phyloP scores from a whole-genome alignment of 2,888 invertebrate genomes.

The Clostera curtula region DNA sequence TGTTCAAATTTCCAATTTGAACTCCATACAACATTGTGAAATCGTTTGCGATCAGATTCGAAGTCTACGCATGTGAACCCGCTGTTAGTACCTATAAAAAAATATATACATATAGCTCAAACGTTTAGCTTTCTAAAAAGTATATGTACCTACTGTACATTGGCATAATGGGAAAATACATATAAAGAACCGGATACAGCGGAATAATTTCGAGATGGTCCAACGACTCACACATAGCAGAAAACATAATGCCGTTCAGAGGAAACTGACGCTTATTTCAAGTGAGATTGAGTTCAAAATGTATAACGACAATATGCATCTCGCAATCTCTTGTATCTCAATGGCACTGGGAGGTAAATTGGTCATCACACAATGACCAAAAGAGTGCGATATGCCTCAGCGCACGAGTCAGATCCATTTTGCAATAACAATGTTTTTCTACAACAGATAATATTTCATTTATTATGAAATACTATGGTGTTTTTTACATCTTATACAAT shows the following conservation, averaged over 20 bases:
- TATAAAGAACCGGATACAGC: constrained; percentile 42
- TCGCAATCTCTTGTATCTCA: constrained; percentile 35
- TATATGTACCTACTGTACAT: constrained; percentile 4
- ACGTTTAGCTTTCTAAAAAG: constrained; percentile 20
- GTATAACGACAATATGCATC: constrained; percentile 21
- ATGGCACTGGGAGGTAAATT: constrained; percentile 37
- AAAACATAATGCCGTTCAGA: constrained; percentile 7
- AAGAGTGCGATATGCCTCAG: constrained; percentile 23
- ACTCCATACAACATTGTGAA: no score
- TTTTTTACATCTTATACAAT: no score
- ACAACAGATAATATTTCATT: no score
- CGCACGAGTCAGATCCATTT: not conserved
- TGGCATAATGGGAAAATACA: not conserved
- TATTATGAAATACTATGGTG: no score
- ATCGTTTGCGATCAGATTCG: no score
- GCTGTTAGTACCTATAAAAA: no score
- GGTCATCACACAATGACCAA: constrained; percentile 28
- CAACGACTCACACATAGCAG: constrained; percentile 37
- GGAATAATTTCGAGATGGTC: constrained; percentile 51
- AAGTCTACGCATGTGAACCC: no score
- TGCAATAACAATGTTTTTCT: no score
- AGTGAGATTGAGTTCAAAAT: constrained; percentile 1
- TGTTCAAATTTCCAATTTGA: no score
- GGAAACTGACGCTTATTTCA: constrained; percentile 11
- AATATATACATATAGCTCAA: no score